phyloP scores from a whole-genome alignment of 2,113 vertebrate species.

The Nothocercus julius region DNA sequence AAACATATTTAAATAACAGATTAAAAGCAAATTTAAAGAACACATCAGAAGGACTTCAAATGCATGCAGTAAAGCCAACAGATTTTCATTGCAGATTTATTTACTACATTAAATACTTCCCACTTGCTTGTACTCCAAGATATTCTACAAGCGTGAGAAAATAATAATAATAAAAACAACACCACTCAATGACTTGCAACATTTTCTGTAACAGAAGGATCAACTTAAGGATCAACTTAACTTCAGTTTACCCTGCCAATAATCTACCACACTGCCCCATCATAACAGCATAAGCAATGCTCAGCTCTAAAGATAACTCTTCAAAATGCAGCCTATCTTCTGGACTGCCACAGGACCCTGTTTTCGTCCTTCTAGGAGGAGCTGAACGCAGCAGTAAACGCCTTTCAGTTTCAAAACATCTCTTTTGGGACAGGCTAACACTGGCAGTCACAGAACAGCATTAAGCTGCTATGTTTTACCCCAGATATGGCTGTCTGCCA shows the following conservation, averaged over 20 bases:
- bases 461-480: background rate
- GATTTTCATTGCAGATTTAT: background rate
- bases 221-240: background rate
- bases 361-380: background rate
- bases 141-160: background rate
- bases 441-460: fast-evolving
- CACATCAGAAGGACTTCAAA: background rate
- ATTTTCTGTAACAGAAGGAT: background rate
- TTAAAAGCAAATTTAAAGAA: background rate
- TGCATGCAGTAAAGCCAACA: background rate
- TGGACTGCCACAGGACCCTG: background rate
- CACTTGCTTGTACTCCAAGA: background rate
- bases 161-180: background rate
- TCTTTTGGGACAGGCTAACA: background rate
- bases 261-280: background rate
- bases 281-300: background rate
- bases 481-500: background rate
- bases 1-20: background rate
- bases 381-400: background rate
- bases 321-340: background rate
- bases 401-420: background rate
- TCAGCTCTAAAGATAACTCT: background rate
- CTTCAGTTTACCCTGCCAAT: background rate
- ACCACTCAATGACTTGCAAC: background rate
- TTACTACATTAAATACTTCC: background rate